Base-by-base conservation (phyloP, 2,797 vertebrate species). In the Pelodytes ibericus region DNA sequence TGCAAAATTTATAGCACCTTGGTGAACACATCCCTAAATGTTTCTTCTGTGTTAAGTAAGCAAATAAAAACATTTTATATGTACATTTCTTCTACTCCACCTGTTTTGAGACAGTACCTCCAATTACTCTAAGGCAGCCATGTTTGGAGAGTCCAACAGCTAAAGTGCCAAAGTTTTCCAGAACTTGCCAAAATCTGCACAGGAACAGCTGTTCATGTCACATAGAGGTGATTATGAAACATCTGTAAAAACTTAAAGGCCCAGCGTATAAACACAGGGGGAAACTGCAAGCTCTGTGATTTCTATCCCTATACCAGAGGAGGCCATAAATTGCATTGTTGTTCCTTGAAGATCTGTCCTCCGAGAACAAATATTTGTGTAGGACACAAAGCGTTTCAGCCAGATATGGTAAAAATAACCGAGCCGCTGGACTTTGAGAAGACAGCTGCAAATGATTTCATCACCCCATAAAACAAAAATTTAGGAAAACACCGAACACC, bases 341-440 rank as follows among this genome's bases (percentile, higher is more conserved):
- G 15, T 49, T 61, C 20, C 27, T 53, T 53, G 25, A 53, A 36
- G 59, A 53, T 53, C 8, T 63, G 51, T 63, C 58, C 39, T 49
- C 70, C 51, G 27, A 61, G 39, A 62, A 63, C 44, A 72, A 36
- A 72, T 61, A 72, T 72, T 72, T 63, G 59, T 36, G 29, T 31
- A 63, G 41, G 62, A 62, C 22, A 72, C n/a, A 62, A 51, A 51
- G 39, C 30, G 10, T 15, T 60, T 22, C 11, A 47, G 8, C 39
- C 2, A 25, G 25, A 25, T 36, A 25, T 58, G 31, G 16, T 39
- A 44, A 26, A 18, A 36, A 58, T 58, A 71, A 8, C 20, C 30
- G 9, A 68, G 65, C 47, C 47, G 30, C 24, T 33, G 49, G 69
- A 15, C 33, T 58, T 59, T 59, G 25, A 15, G 24, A 41, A 39